Base-by-base conservation (phyloP, 2,888 invertebrate species). In the Vannuccia rotundouncinata region DNA sequence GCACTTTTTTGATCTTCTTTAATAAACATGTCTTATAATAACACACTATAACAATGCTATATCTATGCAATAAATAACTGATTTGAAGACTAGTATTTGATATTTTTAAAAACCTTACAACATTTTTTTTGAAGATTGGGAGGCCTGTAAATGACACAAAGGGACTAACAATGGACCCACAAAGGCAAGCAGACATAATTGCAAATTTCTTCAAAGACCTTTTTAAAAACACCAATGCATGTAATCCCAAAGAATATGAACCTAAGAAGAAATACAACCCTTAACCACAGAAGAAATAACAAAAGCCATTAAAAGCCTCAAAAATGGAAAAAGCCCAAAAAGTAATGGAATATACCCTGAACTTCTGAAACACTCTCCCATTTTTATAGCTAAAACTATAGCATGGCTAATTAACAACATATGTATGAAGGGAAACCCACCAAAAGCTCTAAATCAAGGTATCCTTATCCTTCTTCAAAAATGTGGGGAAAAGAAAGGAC, bases 301-400 rank as follows among this genome's bases (percentile, higher is more conserved):
- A 66, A 66, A 66, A 66, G 10, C 66, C 2, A 66, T 66, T 22
- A 66, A 45, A 45, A 66, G 66, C 22, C 66, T 66, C 25, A 66
- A 66, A 66, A 66, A 22, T 5, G 66, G 66, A 22, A 66, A 66
- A 66, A 66, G 66, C 25, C 66, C 66, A 66, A 27, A 27, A 22
- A 66, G 66, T 66, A 27, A 66, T 66, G 22, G 66, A 66, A 66
- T 66, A 66, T 66, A 66, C 22, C 66, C 22, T 13, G 66, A 66
- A 66, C 66, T 66, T 66, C 66, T 66, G 22, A 66, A 66, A 66
- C 66, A 66, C 5, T 45, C 66, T 66, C 66, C 66, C 66, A 66
- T 22, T n/a, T 17, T 66, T 13, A 66, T 66, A 66, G 66, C 66
- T 66, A 27, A 66, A 66, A 13, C 66, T 66, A 66, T 66, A 66